These are phyloP conservation scores for Poeciliopsis presidionis DNA, from an alignment of 2,797 vertebrate species.

Conservation along the genomic window DNA sequence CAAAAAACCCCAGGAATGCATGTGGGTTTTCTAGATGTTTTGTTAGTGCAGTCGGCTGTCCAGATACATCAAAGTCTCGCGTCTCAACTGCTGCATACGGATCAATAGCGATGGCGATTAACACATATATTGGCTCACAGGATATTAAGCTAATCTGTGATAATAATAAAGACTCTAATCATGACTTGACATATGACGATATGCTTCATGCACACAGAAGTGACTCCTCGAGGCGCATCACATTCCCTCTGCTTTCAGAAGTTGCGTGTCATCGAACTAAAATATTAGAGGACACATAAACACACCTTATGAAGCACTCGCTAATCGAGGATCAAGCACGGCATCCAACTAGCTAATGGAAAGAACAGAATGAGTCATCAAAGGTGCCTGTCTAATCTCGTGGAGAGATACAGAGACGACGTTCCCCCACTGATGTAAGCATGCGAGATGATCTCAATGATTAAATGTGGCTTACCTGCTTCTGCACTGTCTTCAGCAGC, in stretches of 20 bases:
- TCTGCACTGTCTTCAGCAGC: background rate
- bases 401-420: background rate
- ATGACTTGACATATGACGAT: background rate
- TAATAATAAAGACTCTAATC: background rate
- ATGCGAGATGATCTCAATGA: background rate
- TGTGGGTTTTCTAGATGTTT: background rate
- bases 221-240: background rate
- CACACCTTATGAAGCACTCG: background rate
- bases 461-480: constrained; percentile 1
- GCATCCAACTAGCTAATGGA: constrained; percentile 4
- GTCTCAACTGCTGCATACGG: background rate
- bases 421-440: background rate
- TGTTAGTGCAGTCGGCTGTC: background rate
- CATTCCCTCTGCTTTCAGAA: background rate
- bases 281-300: constrained; percentile 1
- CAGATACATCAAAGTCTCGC: background rate
- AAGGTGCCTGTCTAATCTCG: background rate
- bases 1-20: background rate
- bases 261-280: constrained; percentile 4
- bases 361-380: constrained; percentile 5
- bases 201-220: background rate
- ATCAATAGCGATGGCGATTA: background rate
- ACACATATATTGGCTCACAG: background rate
- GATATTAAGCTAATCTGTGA: background rate
- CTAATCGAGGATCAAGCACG: background rate